phyloP scores from a whole-genome alignment of 2,888 invertebrate genomes.

The Hirtodrosophila cameraria region DNA sequence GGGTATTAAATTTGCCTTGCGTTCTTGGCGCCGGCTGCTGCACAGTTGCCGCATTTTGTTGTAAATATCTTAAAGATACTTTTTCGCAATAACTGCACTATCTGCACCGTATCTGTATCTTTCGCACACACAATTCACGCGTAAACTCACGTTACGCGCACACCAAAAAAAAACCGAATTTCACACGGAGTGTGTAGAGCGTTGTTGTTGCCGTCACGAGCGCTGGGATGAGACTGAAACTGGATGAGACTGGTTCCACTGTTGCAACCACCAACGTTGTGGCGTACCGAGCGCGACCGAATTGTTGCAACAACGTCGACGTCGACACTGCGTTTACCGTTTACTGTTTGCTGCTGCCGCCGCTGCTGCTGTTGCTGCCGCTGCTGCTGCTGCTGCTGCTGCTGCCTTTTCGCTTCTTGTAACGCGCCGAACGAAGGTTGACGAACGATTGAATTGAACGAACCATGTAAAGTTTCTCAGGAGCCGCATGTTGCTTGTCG shows the following conservation, averaged over 20 bases:
- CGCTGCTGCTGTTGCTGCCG: constrained; percentile 1
- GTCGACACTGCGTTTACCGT: constrained; percentile 24
- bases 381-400: constrained; percentile 19
- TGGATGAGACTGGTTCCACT: constrained; percentile 41
- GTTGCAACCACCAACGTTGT: constrained; percentile 44
- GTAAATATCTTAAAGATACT: constrained; percentile 36
- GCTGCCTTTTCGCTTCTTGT: constrained; percentile 56
- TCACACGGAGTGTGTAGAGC: constrained; percentile 21
- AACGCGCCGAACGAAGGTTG: constrained; percentile 78
- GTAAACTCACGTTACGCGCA: constrained; percentile 21
- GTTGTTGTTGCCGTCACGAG: constrained; percentile 76
- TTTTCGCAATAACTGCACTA: constrained; percentile 14
- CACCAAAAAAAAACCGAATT: constrained; percentile 26
- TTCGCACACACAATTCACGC: constrained; percentile 35
- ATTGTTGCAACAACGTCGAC: constrained; percentile 47
- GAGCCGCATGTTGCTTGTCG: constrained; percentile 38
- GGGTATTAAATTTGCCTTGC: constrained; percentile 41
- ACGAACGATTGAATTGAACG: constrained; percentile 75
- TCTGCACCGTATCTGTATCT: constrained; percentile 33
- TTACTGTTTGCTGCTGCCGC: constrained; percentile 9
- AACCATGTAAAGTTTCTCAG: constrained; percentile 58
- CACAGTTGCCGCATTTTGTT: constrained; percentile 70
- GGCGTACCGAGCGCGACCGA: constrained; percentile 38
- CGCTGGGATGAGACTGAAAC: constrained; percentile 78
- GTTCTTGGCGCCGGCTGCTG: constrained; percentile 47